A percentile compares a stretch with the other conserved stretches of the same genome.
Evolutionary conservation across 1,140 invertebrate species (phyloP).

Genomic region (Adoxophyes honmai): DNA sequence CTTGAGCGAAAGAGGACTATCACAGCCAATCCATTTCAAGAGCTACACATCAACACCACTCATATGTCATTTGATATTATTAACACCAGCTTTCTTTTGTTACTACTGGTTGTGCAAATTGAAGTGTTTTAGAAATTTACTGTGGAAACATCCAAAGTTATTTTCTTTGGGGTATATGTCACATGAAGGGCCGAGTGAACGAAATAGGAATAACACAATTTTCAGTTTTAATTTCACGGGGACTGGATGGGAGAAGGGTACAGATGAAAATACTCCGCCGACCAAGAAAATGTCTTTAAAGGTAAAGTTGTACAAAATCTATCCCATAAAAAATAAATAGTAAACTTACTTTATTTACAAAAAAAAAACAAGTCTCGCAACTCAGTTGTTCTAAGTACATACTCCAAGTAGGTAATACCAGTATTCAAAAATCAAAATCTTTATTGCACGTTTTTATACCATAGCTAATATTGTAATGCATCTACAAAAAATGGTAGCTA

Average conservation of each 20-base stretch:
- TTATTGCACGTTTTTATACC: no score
- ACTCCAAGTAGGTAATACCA: no score
- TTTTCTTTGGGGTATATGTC: slow-evolving; percentile 85
- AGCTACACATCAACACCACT: slow-evolving; percentile 79
- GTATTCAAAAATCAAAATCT: no score
- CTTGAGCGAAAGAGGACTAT: slow-evolving; percentile 83
- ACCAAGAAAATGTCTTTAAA: slow-evolving; percentile 79
- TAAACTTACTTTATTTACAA: no score
- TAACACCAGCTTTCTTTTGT: slow-evolving; percentile 79
- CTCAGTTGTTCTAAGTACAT: no score
- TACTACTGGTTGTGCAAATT: slow-evolving; percentile 84
- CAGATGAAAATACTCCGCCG: slow-evolving; percentile 74
- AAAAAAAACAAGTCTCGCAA: no score
- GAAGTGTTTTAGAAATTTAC: slow-evolving; percentile 53
- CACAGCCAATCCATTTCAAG: slow-evolving; percentile 82
- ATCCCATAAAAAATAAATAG: no score
- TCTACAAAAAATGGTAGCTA: no score
- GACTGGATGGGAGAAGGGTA: slow-evolving; percentile 85
- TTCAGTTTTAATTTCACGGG: slow-evolving; percentile 85
- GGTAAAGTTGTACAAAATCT: no score
- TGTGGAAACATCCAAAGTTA: slow-evolving; percentile 82
- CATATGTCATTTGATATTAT: slow-evolving; percentile 67
- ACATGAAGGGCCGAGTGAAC: slow-evolving; percentile 82
- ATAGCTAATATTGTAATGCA: no score
- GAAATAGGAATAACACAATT: slow-evolving; percentile 78